Percentiles rank a stretch among this genome's conserved stretches.
Evolutionary conservation across 1,140 invertebrate genomes (phyloP).

Genomic region (Pseudachorutes palmiensis): DNA sequence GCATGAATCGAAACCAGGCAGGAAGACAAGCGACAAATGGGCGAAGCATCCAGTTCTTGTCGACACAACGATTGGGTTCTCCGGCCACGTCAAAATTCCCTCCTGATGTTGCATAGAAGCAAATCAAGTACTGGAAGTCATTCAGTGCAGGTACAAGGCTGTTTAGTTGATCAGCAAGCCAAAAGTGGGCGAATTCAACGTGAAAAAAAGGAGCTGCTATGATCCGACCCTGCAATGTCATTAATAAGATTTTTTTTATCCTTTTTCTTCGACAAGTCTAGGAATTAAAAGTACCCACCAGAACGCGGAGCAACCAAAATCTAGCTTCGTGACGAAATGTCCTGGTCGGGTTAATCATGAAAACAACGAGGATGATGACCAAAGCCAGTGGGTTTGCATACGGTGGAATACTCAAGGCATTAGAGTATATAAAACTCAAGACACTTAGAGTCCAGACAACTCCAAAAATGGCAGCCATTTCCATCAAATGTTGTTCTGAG

Average conservation of each 20-base stretch:
- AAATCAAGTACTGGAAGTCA: slow-evolving; percentile 87
- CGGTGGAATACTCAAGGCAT: slow-evolving; percentile 73
- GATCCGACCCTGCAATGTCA: slow-evolving; percentile 61
- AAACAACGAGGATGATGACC: slow-evolving; percentile 74
- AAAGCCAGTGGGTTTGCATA: slow-evolving; percentile 82
- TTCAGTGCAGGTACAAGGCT: slow-evolving; percentile 78
- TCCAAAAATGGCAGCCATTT: slow-evolving; percentile 88
- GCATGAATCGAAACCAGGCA: slow-evolving; percentile 95
- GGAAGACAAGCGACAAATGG: slow-evolving; percentile 83
- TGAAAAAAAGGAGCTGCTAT: slow-evolving; percentile 89
- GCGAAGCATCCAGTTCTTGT: slow-evolving; percentile 47
- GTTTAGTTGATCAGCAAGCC: slow-evolving; percentile 97
- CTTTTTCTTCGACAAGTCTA: background rate
- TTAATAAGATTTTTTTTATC: background rate
- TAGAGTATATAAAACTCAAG: slow-evolving; percentile 68
- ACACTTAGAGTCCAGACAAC: slow-evolving; percentile 87
- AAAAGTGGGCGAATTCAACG: slow-evolving; percentile 98
- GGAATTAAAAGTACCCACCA: slow-evolving; percentile 50
- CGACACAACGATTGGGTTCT: slow-evolving; percentile 17
- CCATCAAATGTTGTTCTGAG: slow-evolving; percentile 92
- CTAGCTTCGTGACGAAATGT: slow-evolving; percentile 84
- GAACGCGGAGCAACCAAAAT: slow-evolving; percentile 68
- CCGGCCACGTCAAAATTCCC: slow-evolving; percentile 30
- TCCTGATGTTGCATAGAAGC: slow-evolving; percentile 59
- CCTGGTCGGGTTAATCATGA: slow-evolving; percentile 83